These are phyloP conservation scores for Philopedon plagiatum DNA, from an alignment of 2,888 invertebrate genomes.

Conservation along the genomic window DNA sequence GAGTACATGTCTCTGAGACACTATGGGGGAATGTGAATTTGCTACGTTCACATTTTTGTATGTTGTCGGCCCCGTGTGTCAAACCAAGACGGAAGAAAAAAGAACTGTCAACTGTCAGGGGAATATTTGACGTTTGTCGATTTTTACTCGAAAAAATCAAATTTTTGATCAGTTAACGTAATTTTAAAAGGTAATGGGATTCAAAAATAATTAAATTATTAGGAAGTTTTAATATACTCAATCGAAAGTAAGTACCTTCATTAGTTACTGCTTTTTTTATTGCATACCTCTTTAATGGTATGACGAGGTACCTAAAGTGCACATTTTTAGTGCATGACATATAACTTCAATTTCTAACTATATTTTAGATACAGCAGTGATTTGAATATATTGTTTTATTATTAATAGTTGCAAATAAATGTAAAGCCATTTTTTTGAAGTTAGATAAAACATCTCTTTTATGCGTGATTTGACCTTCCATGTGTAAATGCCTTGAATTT, in stretches of 20 bases:
- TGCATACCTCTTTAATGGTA: background rate
- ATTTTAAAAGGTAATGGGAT: slow-evolving; percentile 25
- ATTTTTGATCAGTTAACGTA: background rate
- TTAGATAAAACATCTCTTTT: no score
- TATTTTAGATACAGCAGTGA: background rate
- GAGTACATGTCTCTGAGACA: no score
- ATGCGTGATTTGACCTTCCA: background rate
- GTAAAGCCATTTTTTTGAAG: background rate
- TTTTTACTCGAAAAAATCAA: slow-evolving; percentile 6
- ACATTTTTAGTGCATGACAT: slow-evolving; percentile 25
- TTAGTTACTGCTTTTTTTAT: background rate
- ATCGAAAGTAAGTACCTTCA: slow-evolving; percentile 19
- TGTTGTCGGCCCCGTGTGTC: background rate
- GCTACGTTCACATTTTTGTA: background rate
- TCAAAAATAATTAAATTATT: slow-evolving; percentile 2
- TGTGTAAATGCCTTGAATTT: no score
- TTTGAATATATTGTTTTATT: background rate
- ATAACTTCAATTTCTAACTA: slow-evolving; percentile 3
- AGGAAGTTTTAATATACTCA: slow-evolving; percentile 15
- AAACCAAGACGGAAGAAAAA: background rate
- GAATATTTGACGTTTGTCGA: slow-evolving; percentile 18
- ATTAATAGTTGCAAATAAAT: background rate
- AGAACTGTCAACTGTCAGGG: background rate
- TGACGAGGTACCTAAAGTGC: slow-evolving; percentile 9
- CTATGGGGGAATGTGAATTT: no score